Conservation (phyloP, 2,888 invertebrate genomes). For the Zele albiditarsus region DNA sequence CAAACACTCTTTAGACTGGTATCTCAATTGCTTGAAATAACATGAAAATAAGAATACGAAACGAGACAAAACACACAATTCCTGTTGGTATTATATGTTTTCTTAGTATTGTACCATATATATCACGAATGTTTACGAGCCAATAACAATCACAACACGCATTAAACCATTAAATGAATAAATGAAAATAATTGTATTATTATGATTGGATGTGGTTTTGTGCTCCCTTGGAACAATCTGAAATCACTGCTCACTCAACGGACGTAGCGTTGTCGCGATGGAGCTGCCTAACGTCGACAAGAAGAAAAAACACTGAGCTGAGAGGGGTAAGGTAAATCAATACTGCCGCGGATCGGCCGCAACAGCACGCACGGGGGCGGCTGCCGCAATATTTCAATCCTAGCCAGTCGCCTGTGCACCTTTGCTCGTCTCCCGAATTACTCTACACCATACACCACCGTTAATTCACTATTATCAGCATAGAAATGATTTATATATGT, state of each 20-base stretch:
- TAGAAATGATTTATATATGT: neutral
- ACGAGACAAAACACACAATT: neutral
- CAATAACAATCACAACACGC: neutral
- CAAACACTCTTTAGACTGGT: neutral
- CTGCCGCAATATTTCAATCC: neutral
- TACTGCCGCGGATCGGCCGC: slow-evolving; percentile 46
- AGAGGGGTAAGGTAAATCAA: slow-evolving; percentile 47
- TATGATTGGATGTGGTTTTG: neutral
- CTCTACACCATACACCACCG: neutral
- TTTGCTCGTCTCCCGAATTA: neutral
- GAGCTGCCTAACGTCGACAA: neutral
- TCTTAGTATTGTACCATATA: too few relatives aligned
- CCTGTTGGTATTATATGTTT: neutral
- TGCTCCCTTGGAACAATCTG: neutral
- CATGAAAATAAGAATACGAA: slow-evolving; percentile 24
- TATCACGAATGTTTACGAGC: neutral
- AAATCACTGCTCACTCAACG: neutral
- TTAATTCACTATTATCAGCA: neutral
- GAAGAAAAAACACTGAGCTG: slow-evolving; percentile 28
- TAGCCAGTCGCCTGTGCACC: neutral
- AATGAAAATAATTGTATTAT: neutral
- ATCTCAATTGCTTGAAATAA: neutral
- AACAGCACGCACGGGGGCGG: slow-evolving; percentile 40
- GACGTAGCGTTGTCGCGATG: neutral
- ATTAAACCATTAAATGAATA: neutral